Conservation (phyloP, 2,113 vertebrate genomes). For the Triplophysa siluroides region DNA sequence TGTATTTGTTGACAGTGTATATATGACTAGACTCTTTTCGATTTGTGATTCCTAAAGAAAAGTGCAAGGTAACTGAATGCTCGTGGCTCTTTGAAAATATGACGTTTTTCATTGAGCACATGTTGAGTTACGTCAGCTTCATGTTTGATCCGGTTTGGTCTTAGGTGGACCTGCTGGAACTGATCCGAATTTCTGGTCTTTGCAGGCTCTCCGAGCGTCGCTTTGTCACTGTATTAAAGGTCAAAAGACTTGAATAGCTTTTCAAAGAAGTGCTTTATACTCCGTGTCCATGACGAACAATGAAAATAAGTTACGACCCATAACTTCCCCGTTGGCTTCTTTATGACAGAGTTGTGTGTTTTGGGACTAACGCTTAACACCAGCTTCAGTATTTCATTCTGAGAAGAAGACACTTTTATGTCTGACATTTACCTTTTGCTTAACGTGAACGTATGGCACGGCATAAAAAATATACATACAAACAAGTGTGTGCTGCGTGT, state of each 20-base stretch:
- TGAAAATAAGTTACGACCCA: conserved; percentile 10
- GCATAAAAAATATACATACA: not conserved
- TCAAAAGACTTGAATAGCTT: conserved; percentile 48
- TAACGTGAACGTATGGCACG: not conserved
- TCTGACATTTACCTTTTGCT: not conserved
- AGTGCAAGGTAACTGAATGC: too few relatives aligned
- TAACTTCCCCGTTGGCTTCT: not conserved
- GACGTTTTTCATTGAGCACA: too few relatives aligned
- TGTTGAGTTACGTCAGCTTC: too few relatives aligned
- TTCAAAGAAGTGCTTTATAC: conserved; percentile 34
- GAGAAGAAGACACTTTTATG: conserved; percentile 1
- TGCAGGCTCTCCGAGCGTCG: conserved; percentile 28
- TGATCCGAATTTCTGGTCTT: not conserved
- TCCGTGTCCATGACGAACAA: conserved; percentile 22
- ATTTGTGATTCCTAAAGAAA: too few relatives aligned
- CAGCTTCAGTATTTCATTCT: conserved; percentile 8
- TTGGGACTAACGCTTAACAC: conserved; percentile 9
- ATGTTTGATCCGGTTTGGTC: too few relatives aligned
- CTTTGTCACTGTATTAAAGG: conserved; percentile 34
- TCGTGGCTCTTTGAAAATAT: too few relatives aligned
- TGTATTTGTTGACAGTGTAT: too few relatives aligned
- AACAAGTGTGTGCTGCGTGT: conserved; percentile 24
- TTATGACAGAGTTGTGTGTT: conserved; percentile 23
- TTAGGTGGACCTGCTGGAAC: too few relatives aligned
- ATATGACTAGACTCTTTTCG: too few relatives aligned